Conservation (phyloP, 2,797 vertebrate species). For the Amblyopsis hoosieri region DNA sequence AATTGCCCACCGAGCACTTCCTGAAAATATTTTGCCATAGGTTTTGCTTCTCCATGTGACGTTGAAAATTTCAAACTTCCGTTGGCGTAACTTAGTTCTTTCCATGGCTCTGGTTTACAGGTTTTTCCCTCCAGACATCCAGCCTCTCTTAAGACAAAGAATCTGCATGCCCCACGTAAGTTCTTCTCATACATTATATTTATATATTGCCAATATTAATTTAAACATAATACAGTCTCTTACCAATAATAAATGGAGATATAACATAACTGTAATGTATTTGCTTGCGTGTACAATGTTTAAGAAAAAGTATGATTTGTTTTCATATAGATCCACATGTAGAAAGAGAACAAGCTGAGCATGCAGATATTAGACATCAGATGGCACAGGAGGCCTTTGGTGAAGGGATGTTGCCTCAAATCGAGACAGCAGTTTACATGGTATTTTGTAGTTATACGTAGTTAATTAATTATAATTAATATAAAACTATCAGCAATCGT, state of each 20-base stretch:
- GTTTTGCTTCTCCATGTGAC: no score
- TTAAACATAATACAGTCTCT: neutral
- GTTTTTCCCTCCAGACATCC: slow-evolving; percentile 76
- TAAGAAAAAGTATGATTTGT: slow-evolving; percentile 10
- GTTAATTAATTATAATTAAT: neutral
- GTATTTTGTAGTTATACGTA: slow-evolving; percentile 40
- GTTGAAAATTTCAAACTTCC: no score
- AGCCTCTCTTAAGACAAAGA: slow-evolving; percentile 64
- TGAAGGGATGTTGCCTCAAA: slow-evolving; percentile 77
- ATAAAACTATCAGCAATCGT: neutral
- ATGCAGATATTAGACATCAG: slow-evolving; percentile 74
- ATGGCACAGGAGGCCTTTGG: slow-evolving; percentile 85
- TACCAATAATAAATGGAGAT: no score
- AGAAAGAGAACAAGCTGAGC: slow-evolving; percentile 77
- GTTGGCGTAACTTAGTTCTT: neutral
- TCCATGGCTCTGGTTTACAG: slow-evolving; percentile 55
- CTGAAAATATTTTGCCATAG: no score
- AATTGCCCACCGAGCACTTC: no score
- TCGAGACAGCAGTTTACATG: slow-evolving; percentile 85
- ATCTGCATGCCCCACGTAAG: slow-evolving; percentile 62
- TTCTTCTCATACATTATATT: slow-evolving; percentile 20
- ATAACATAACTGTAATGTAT: neutral
- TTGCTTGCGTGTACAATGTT: neutral
- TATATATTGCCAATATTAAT: neutral
- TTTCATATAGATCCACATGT: slow-evolving; percentile 76